Evolutionary conservation across 1,140 invertebrate species (phyloP), one percentile per base, ranked within the genome.

Genomic region (Holotrichia oblita): DNA sequence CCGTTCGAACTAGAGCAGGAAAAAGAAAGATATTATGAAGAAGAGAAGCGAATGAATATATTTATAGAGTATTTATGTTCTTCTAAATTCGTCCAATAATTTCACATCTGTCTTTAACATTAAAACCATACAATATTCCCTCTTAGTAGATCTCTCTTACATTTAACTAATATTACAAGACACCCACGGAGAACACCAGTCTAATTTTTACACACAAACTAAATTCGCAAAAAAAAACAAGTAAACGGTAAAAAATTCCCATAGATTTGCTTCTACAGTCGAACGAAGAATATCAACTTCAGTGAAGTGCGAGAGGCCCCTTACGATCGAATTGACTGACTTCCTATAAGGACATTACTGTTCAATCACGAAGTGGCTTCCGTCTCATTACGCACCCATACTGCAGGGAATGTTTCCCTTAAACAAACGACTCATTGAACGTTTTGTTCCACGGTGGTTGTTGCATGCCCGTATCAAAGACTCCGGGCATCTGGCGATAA

Each of bases 291-390:
- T 27, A 22, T 61, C 55, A 22, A 61, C 55, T 61, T 22, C 55
- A 61, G 14, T 64, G 24, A 17, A 27, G 20, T 24, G 61, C 61
- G 22, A 22, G 61, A 6, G 61, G 22, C 61, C 61, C 61, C 17
- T 22, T n/a, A 12, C 61, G 61, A 12, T 64, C 20, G 61, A 20
- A 64, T 22, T 22, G 61, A 64, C 4, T 64, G 61, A 20, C 17
- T 64, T 64, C 61, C 61, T 64, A 64, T 24, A 64, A 64, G 61
- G 61, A 64, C 6, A 64, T 64, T 64, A 22, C 17, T n/a, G 61
- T 64, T 64, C 61, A 64, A 64, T 64, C 61, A 64, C 61, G 20
- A 24, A 64, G 61, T 64, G 61, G 17, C 61, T 64, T 64, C 61
- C 44, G 24, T 64, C 17, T 64, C 61, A 64, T 64, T 64, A 64